These are phyloP conservation scores for Phalloptychus januarius DNA, from an alignment of 2,797 vertebrate genomes.

Conservation along the genomic window DNA sequence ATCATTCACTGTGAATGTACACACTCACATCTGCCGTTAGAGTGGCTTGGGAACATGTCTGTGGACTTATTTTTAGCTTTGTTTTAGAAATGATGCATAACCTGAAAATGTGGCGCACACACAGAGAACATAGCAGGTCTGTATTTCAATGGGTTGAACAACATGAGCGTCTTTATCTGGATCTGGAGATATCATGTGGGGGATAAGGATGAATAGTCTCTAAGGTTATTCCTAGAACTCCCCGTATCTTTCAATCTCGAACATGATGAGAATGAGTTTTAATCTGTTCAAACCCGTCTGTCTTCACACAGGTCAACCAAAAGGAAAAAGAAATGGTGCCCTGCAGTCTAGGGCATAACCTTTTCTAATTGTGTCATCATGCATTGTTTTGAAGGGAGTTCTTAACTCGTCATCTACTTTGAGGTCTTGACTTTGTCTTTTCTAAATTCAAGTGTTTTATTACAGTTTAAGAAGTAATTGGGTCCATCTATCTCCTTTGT, in stretches of 20 bases:
- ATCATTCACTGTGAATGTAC: slow-evolving; percentile 24
- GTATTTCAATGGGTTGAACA: slow-evolving; percentile 6
- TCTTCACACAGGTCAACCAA: not conserved
- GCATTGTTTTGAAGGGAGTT: not conserved
- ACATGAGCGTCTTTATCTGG: slow-evolving; percentile 19
- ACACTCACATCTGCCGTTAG: slow-evolving; percentile 25
- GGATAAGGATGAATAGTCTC: slow-evolving; percentile 25
- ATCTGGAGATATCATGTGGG: slow-evolving; percentile 6
- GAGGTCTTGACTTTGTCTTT: not conserved
- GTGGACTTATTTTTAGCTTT: slow-evolving; percentile 16
- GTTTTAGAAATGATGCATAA: slow-evolving; percentile 24
- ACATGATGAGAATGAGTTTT: slow-evolving; percentile 37
- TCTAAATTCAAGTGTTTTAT: not conserved
- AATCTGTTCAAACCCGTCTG: slow-evolving; percentile 48
- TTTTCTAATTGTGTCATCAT: not conserved
- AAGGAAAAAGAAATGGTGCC: not conserved
- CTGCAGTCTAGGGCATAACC: not conserved
- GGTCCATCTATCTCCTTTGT: not conserved
- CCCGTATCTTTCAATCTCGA: slow-evolving; percentile 45
- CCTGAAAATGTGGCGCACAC: slow-evolving; percentile 13
- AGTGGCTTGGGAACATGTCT: slow-evolving; percentile 59
- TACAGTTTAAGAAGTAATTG: not conserved
- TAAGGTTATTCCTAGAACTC: slow-evolving; percentile 14
- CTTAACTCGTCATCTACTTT: not conserved
- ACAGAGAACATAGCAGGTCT: slow-evolving; percentile 1